Percentiles rank a stretch among this genome's conserved stretches.
phyloP scores from a whole-genome alignment of 1,140 invertebrate species.

The Panagrolaimus sp. region DNA sequence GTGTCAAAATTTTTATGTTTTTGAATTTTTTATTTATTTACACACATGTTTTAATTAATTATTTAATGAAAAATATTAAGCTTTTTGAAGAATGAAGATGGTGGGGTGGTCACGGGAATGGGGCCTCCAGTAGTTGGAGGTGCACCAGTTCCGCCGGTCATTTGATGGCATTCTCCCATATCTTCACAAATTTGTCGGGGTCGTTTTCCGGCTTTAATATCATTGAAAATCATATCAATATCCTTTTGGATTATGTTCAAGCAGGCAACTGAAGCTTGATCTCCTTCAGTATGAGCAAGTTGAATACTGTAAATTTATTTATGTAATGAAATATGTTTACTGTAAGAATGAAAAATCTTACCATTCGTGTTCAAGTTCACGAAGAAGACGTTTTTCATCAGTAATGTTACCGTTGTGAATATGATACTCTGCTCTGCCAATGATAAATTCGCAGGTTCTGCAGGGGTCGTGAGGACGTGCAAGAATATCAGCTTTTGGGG shows the following conservation, averaged over 20 bases:
- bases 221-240: constrained; percentile 5
- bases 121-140: not conserved
- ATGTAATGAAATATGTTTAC: not conserved
- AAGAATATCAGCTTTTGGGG: not conserved
- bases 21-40: no score
- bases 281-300: not conserved
- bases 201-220: not conserved
- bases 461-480: not conserved
- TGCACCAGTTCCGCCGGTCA: not conserved
- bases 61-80: no score
- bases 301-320: not conserved
- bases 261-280: not conserved
- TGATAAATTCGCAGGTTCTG: not conserved
- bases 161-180: not conserved
- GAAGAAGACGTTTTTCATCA: not conserved
- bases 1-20: no score
- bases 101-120: not conserved
- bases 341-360: not conserved
- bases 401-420: not conserved
- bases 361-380: constrained; percentile 9
- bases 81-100: no score
- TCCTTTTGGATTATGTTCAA: not conserved
- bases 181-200: not conserved
- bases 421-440: not conserved
- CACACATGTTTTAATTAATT: no score